Conservation (phyloP, 2,113 vertebrate genomes). For the Stegostoma tigrinum region DNA sequence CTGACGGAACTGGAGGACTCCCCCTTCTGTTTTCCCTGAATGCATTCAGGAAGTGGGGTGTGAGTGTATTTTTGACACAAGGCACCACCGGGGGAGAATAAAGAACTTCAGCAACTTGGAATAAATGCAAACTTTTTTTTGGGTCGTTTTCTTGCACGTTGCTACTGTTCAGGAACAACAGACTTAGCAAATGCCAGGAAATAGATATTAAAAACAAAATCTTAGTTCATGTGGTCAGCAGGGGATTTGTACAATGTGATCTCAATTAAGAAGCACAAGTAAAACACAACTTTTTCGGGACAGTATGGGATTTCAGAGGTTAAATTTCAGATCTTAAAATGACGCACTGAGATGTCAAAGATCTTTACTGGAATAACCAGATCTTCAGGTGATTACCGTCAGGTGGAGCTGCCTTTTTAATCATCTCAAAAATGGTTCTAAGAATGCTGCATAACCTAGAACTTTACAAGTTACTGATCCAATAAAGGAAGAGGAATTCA, state of each 20-base stretch:
- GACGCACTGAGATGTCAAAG: not conserved
- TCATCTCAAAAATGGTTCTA: not conserved
- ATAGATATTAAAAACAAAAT: not conserved
- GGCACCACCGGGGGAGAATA: not conserved
- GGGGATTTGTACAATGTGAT: not conserved
- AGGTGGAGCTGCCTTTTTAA: too few species aligned
- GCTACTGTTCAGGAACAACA: too few species aligned
- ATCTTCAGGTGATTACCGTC: not conserved
- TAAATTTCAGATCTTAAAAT: not conserved
- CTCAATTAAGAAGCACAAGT: not conserved
- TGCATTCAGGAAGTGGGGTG: not conserved
- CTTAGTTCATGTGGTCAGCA: not conserved
- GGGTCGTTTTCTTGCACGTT: not conserved
- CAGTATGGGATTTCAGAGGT: not conserved
- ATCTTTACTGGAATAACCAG: not conserved
- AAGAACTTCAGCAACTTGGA: not conserved
- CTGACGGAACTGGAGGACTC: too few species aligned
- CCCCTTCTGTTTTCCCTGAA: too few species aligned
- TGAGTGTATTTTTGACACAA: too few species aligned
- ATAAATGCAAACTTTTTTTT: not conserved
- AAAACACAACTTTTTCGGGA: not conserved
- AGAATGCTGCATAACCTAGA: not conserved
- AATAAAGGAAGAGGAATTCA: not conserved
- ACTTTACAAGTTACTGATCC: not conserved
- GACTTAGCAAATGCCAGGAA: not conserved